phyloP scores from a whole-genome alignment of 2,888 invertebrate species.

The Rapana venosa region DNA sequence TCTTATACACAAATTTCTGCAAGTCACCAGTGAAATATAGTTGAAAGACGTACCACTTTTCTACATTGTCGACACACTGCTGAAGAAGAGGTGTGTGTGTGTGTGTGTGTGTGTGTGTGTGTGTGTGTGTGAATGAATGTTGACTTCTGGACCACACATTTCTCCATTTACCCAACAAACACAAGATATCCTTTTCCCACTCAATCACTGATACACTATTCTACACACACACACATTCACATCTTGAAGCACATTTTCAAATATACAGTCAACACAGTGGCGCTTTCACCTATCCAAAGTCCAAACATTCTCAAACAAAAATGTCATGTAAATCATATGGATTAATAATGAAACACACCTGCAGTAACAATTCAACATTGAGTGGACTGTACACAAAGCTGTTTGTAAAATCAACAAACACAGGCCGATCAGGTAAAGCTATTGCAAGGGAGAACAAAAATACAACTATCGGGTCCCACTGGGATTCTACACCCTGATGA shows the following conservation, averaged over 20 bases:
- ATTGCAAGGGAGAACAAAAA: neutral
- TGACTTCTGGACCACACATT: neutral
- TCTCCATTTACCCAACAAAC: neutral
- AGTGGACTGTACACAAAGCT: slow-evolving; percentile 17
- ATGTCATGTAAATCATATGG: neutral
- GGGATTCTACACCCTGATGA: neutral
- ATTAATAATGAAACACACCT: slow-evolving; percentile 5
- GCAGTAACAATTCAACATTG: slow-evolving; percentile 17
- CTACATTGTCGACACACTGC: neutral
- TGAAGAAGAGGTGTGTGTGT: neutral
- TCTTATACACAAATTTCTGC: neutral
- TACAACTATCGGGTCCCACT: neutral
- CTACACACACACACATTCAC: neutral
- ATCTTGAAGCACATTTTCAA: neutral
- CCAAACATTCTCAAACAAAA: neutral
- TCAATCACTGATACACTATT: neutral
- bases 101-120: no score
- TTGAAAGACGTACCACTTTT: neutral
- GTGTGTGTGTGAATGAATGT: neutral
- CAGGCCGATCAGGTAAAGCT: neutral
- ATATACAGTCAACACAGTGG: no score
- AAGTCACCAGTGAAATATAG: neutral
- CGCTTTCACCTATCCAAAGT: neutral
- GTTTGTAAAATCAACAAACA: neutral
- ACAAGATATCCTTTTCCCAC: neutral